phyloP scores from a whole-genome alignment of 2,888 invertebrate species.

The Phragmatobia fuliginosa region DNA sequence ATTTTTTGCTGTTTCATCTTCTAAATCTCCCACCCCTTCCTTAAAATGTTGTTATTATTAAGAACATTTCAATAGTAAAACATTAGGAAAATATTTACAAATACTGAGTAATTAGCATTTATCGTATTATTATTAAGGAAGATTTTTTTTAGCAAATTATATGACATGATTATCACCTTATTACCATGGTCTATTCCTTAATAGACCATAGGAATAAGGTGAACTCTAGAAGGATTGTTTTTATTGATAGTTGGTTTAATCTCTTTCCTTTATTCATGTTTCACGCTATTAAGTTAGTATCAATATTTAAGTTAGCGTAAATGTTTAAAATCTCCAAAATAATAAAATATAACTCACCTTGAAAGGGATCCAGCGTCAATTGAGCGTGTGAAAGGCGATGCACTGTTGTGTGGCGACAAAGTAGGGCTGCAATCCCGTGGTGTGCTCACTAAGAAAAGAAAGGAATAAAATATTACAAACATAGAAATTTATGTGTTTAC shows the following conservation, averaged over 20 bases:
- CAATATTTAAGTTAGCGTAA: neutral
- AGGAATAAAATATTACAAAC: neutral
- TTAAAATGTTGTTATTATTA: slow-evolving; percentile 17
- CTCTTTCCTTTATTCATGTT: neutral
- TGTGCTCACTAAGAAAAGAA: slow-evolving; percentile 87
- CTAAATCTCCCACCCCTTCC: slow-evolving; percentile 19
- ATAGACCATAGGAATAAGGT: no score
- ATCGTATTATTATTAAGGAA: neutral
- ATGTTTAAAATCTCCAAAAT: neutral
- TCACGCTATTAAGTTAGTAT: neutral
- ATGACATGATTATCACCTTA: slow-evolving; percentile 7
- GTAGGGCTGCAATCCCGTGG: slow-evolving; percentile 95
- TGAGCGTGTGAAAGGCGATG: slow-evolving; percentile 91
- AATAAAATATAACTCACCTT: no score
- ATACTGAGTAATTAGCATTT: slow-evolving; percentile 9
- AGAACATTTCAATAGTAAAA: slow-evolving; percentile 18
- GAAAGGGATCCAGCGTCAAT: slow-evolving; percentile 89
- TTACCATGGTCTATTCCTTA: neutral
- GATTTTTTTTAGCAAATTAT: neutral
- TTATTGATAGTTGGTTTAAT: neutral
- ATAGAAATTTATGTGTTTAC: neutral
- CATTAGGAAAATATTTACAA: slow-evolving; percentile 17
- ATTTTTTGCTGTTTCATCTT: slow-evolving; percentile 21
- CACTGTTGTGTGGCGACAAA: slow-evolving; percentile 92
- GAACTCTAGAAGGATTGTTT: neutral